Evolutionary conservation across 2,797 vertebrate species (phyloP), one percentile per base, ranked within the genome.

Genomic region (Amazona ochrocephala): DNA sequence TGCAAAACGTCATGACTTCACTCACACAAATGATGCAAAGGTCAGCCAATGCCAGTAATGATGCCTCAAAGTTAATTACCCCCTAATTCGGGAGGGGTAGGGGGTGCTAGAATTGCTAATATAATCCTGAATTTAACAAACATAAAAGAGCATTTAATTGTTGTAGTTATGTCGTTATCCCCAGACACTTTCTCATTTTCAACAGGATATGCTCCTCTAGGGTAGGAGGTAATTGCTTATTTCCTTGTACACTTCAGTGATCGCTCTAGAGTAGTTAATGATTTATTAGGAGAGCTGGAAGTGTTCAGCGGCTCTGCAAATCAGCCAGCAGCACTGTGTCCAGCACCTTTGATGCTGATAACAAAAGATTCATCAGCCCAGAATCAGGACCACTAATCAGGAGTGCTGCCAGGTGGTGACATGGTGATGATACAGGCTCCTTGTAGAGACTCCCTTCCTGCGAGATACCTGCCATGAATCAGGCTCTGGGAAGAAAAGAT

Each of bases 221-320:
- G 95, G 91, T 84, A 92, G 39, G 82, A 93, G 61, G 93, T 95
- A 96, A 96, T 97, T 88, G 77, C 83, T 93, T 91, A 79, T 93
- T 95, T 94, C 91, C 93, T 93, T 44, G 67, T 7, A 79, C 78
- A 84, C 80, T 94, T 93, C 90, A 76, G 67, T 13, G 61, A 20
- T 32, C 4, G 5, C 54, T 94, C 80, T 82, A 83, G 89, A 93
- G 92, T 22, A 87, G 93, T 86, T 97, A 95, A 92, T 82, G 91
- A 95, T 84, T 90, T 89, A 93, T 92, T 90, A 93, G 78, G 71
- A 93, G 50, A 87, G 56, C 84, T 89, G 85, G 77, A 65, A 95
- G 47, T 9, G 41, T 50, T 89, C 86, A 47, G 54, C 39, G 4
- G 7, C 80, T 75, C 58, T 58, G 84, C 68, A 65, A 87, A 62